These are phyloP conservation scores for Camelus dromedarius DNA, from an alignment of 2,113 vertebrate genomes.

Conservation along the genomic window DNA sequence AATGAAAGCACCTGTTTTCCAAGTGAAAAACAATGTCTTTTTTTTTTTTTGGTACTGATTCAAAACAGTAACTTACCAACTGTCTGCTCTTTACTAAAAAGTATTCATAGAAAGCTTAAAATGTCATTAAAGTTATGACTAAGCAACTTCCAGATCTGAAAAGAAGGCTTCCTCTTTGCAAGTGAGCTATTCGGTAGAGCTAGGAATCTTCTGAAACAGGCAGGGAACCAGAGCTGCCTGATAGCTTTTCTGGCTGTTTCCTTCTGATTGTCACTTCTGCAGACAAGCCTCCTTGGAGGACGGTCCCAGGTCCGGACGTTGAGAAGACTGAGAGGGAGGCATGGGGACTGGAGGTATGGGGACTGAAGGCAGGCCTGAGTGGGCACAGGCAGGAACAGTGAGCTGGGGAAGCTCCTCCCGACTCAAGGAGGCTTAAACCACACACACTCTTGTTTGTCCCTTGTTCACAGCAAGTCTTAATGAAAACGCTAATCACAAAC, in stretches of 20 bases:
- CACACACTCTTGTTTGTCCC: neutral
- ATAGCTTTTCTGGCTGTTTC: constrained; percentile 16
- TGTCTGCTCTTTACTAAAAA: neutral
- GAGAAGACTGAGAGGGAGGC: neutral
- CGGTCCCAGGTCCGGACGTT: neutral
- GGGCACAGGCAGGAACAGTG: neutral
- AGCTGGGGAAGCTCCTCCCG: neutral
- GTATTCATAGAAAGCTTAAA: constrained; percentile 39
- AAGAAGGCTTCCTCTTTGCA: constrained; percentile 37
- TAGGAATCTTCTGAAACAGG: neutral
- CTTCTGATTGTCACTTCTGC: neutral
- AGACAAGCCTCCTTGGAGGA: neutral
- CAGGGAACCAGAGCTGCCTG: neutral
- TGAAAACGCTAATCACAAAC: neutral
- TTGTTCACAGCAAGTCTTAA: neutral
- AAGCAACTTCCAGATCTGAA: constrained; percentile 52
- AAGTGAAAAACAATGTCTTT: constrained; percentile 26
- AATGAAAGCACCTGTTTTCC: constrained; percentile 54
- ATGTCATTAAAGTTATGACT: neutral
- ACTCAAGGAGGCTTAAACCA: neutral
- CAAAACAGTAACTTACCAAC: constrained; percentile 51
- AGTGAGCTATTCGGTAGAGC: neutral
- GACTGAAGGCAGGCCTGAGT: neutral
- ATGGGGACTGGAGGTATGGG: neutral
- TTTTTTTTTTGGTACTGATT: neutral